Evolutionary conservation across 2,797 vertebrate species (phyloP).

Genomic region (Agapornis canus): DNA sequence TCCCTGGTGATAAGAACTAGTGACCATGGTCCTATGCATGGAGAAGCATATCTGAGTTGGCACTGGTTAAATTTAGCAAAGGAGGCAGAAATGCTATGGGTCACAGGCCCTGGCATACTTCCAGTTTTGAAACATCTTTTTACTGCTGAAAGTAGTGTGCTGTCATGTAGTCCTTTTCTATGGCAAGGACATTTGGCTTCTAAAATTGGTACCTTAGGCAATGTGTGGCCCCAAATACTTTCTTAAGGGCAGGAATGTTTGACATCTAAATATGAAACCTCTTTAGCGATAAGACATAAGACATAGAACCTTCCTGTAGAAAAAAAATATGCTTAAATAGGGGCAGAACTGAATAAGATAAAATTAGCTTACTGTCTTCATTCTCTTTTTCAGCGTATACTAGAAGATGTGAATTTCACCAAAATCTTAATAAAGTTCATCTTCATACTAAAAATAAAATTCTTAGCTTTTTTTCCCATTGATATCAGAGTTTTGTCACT

Average conservation of each 20-base stretch:
- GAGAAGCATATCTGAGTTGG: not conserved
- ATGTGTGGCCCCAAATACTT: not conserved
- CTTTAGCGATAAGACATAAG: not conserved
- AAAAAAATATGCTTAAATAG: not conserved
- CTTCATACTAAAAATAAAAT: not conserved
- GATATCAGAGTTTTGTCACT: not conserved
- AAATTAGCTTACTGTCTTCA: not conserved
- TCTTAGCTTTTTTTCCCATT: not conserved
- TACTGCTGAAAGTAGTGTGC: not conserved
- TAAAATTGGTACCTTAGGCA: not conserved
- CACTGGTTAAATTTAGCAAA: not conserved
- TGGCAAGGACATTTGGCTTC: not conserved
- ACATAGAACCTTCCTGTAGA: not conserved
- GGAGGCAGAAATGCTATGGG: not conserved
- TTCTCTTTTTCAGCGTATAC: not conserved
- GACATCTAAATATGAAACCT: not conserved
- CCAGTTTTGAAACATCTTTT: not conserved
- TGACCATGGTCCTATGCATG: fast-evolving
- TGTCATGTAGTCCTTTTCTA: not conserved
- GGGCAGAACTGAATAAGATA: not conserved
- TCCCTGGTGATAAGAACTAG: not conserved
- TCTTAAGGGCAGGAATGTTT: not conserved
- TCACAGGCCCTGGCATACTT: not conserved
- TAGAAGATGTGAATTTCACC: not conserved
- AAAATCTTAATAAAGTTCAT: not conserved